Evolutionary conservation across 2,113 vertebrate species (phyloP).

Genomic region (Galbula dea): DNA sequence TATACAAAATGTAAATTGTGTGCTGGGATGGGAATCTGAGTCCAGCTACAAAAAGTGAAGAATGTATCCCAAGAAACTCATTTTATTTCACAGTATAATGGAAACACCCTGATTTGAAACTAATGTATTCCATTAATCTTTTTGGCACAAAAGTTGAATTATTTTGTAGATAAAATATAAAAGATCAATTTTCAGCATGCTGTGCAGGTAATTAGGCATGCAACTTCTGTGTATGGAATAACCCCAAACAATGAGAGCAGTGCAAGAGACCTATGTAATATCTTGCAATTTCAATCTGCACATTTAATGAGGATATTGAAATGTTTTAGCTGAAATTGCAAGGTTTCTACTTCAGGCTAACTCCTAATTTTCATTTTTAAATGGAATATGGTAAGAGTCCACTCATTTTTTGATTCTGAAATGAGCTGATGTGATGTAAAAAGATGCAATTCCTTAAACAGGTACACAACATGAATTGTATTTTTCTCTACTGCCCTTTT

Average conservation of each 20-base stretch:
- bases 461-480: rapidly evolving
- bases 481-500: neutral
- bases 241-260: neutral
- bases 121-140: constrained; percentile 40
- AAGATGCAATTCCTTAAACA: neutral
- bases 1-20: neutral
- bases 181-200: constrained; percentile 56
- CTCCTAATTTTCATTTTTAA: constrained; percentile 1
- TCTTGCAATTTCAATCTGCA: neutral
- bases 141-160: constrained; percentile 51
- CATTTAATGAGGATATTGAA: constrained; percentile 13
- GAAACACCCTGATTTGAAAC: constrained; percentile 24
- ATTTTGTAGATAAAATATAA: constrained; percentile 27
- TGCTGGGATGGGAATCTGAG: neutral
- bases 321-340: neutral
- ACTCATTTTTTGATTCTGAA: neutral
- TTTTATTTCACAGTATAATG: neutral
- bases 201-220: constrained; percentile 48
- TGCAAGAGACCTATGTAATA: neutral
- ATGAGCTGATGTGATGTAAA: neutral
- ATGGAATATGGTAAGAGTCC: neutral
- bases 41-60: neutral
- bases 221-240: neutral
- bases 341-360: neutral
- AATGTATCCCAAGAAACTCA: neutral